Percentiles rank a stretch among this genome's conserved stretches.
Evolutionary conservation across 2,797 vertebrate genomes (phyloP).

Genomic region (Menidia menidia): DNA sequence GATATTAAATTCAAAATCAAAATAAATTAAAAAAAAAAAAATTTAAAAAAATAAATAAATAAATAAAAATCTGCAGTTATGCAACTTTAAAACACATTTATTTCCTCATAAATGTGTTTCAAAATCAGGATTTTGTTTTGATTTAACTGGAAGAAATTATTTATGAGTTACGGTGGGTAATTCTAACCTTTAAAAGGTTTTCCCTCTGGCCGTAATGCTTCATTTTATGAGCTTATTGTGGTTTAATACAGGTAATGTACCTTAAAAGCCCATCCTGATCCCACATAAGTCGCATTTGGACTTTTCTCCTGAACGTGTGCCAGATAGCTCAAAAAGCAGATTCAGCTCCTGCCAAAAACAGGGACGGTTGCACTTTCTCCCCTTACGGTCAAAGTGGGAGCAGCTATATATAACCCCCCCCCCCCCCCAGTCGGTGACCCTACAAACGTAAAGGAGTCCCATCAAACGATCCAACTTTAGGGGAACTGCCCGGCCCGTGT

Average conservation of each 20-base stretch:
- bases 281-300: constrained; percentile 3
- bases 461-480: constrained; percentile 25
- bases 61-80: no score
- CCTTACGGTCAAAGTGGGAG: constrained; percentile 47
- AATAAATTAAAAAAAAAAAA: no score
- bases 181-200: no score
- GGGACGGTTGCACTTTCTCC: constrained; percentile 42
- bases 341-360: constrained; percentile 20
- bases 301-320: constrained; percentile 7
- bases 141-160: background rate
- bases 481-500: background rate
- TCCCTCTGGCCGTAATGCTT: no score
- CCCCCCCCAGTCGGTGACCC: constrained; percentile 26
- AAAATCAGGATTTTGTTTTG: background rate
- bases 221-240: background rate
- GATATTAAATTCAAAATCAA: no score
- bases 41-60: no score
- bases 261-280: constrained; percentile 6
- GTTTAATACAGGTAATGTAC: background rate
- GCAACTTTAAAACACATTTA: no score
- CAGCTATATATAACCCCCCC: constrained; percentile 43
- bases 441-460: constrained; percentile 41
- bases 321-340: constrained; percentile 23
- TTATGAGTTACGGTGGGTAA: no score
- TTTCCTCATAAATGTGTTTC: no score